phyloP scores from a whole-genome alignment of 2,113 vertebrate species.

The Salvator merianae region DNA sequence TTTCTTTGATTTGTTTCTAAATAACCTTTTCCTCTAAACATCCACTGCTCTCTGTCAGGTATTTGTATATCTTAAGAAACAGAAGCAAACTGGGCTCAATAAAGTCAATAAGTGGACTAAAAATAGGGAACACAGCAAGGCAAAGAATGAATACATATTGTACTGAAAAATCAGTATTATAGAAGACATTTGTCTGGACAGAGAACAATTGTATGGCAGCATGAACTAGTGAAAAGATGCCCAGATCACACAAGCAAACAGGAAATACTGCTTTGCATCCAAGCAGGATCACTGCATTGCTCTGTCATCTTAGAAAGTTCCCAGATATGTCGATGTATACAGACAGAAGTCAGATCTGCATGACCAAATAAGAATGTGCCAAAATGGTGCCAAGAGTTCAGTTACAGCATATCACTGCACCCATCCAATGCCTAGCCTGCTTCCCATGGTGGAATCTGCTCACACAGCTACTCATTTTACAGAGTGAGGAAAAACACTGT shows the following conservation, averaged over 20 bases:
- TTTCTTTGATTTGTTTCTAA: slow-evolving; percentile 29
- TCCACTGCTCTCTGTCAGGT: background rate
- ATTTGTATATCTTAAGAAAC: background rate
- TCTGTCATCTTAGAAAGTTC: too few relatives aligned
- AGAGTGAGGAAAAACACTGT: too few relatives aligned
- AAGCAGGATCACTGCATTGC: too few relatives aligned
- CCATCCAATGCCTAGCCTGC: too few relatives aligned
- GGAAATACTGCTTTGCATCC: background rate
- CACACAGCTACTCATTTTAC: too few relatives aligned
- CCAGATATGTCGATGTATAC: too few relatives aligned
- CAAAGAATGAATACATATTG: background rate
- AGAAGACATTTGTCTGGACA: background rate
- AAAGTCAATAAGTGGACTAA: background rate
- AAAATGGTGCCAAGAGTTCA: too few relatives aligned
- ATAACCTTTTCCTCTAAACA: background rate
- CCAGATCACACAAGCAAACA: background rate
- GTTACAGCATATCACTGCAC: too few relatives aligned
- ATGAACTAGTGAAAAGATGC: background rate
- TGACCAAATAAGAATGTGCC: too few relatives aligned
- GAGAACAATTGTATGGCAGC: background rate
- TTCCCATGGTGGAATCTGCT: too few relatives aligned
- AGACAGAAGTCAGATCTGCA: too few relatives aligned
- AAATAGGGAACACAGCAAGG: too few relatives aligned
- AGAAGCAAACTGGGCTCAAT: background rate
- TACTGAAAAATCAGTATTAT: background rate